These are phyloP conservation scores for Protosalanx chinensis DNA, from an alignment of 2,797 vertebrate genomes.

Conservation along the genomic window DNA sequence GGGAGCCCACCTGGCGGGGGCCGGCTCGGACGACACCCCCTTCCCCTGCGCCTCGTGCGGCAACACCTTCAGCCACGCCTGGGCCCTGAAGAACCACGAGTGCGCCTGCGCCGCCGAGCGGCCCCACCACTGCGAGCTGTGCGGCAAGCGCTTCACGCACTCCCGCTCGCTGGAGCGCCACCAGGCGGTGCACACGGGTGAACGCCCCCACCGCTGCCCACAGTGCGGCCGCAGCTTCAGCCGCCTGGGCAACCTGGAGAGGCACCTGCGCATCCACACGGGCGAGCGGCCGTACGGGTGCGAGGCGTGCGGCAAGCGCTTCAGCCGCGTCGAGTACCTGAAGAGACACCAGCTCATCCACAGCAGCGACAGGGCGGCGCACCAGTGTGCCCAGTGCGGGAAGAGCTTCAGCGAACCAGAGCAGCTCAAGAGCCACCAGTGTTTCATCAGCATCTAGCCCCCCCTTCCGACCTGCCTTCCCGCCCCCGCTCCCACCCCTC, in stretches of 20 bases:
- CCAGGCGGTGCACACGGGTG: slow-evolving; percentile 92
- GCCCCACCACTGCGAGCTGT: slow-evolving; percentile 89
- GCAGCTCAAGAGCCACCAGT: slow-evolving; percentile 74
- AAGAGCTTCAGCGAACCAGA: slow-evolving; percentile 68
- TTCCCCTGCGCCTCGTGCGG: slow-evolving; percentile 87
- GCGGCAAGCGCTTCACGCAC: slow-evolving; percentile 93
- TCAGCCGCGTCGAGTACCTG: slow-evolving; percentile 81
- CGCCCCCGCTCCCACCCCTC: background rate
- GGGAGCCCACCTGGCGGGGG: slow-evolving; percentile 79
- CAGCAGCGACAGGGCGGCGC: slow-evolving; percentile 62
- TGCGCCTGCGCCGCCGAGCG: slow-evolving; percentile 88
- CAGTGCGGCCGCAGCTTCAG: slow-evolving; percentile 94
- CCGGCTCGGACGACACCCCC: slow-evolving; percentile 81
- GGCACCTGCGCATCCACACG: slow-evolving; percentile 92
- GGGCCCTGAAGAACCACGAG: slow-evolving; percentile 90
- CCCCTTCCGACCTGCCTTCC: background rate
- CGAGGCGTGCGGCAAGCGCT: slow-evolving; percentile 88
- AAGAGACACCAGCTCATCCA: slow-evolving; percentile 80
- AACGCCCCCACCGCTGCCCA: slow-evolving; percentile 86
- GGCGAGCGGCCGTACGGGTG: slow-evolving; percentile 91
- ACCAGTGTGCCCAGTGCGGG: slow-evolving; percentile 71
- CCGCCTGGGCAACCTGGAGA: slow-evolving; percentile 91
- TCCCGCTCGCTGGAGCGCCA: slow-evolving; percentile 94
- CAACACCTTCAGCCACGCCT: slow-evolving; percentile 88
- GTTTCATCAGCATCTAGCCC: slow-evolving; percentile 44